Base-by-base conservation (phyloP, 2,797 vertebrate species). In the Acipenser ruthenus region DNA sequence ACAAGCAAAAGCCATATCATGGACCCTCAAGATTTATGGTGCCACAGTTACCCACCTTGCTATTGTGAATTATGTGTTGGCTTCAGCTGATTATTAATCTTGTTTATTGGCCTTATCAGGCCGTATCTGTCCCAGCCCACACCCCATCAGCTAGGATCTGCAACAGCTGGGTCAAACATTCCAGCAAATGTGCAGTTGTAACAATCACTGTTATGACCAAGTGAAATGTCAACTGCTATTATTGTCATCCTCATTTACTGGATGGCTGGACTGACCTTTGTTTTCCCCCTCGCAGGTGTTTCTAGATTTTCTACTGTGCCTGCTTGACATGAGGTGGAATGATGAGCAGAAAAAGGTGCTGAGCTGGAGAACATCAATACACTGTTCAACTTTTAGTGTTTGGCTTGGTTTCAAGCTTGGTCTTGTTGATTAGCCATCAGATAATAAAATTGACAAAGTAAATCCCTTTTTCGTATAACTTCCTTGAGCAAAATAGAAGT, bases 241-340 rank as follows among this genome's bases (percentile, higher is more conserved):
- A 78, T 65, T 71, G 69, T 75, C 73, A 66, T 18, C 18, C 37
- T 37, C 37, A 4, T 37, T 37, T 37, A 6, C 68, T 72, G 72
- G 74, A 78, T 74, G 66, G 64, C 66, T 72, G 73, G 72, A 71
- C 76, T 81, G 78, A 81, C 75, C 81, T 79, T 68, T 70, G 73
- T 78, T 70, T 62, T 10, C 11, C 52, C 64, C 70, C 69, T 67
- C 72, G 70, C 68, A 72, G 74, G 64, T 72, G 66, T 65, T 67
- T 66, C 75, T 79, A 70, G 65, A 70, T 69, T 61, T 10, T 13
- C 63, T 60, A 68, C 56, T 69, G 70, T 64, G n/a, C 63, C 60
- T 71, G 66, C 62, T 52, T 49, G 60, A 5, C 48, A 63, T 37
- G 55, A 10, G 47, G 60, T 10, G n/a, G 23, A 48, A 49, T 53